Evolutionary conservation across 2,888 invertebrate species (phyloP).

Genomic region (Labia minor): DNA sequence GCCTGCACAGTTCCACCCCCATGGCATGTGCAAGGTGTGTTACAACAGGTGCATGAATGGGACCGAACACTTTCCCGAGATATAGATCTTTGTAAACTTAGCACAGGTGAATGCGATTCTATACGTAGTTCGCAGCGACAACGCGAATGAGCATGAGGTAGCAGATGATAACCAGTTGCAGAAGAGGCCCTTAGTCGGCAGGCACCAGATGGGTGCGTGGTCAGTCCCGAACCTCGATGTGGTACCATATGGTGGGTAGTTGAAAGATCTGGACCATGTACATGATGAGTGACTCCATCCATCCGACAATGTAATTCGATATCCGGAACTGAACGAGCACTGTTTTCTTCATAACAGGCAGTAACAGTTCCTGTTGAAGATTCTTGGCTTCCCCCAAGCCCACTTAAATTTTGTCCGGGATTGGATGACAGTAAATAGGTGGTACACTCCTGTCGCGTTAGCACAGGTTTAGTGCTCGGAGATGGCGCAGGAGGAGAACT

Average conservation of each 20-base stretch:
- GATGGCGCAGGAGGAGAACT: conserved; percentile 21
- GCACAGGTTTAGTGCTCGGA: conserved; percentile 57
- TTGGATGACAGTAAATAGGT: conserved; percentile 57
- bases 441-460: conserved; percentile 78
- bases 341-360: conserved; percentile 23
- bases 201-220: conserved; percentile 14
- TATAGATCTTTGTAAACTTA: conserved; percentile 57
- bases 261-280: conserved; percentile 36
- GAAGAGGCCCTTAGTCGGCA: conserved; percentile 38
- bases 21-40: conserved; percentile 22
- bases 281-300: conserved; percentile 40
- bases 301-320: conserved; percentile 67
- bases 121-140: conserved; percentile 59
- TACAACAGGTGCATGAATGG: conserved; percentile 20
- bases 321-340: conserved; percentile 65
- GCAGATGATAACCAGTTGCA: conserved; percentile 53
- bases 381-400: conserved; percentile 65
- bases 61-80: conserved; percentile 73
- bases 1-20: conserved; percentile 45
- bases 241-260: background rate
- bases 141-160: conserved; percentile 48
- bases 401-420: conserved; percentile 34
- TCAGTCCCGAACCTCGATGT: background rate
- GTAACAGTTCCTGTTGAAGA: conserved; percentile 18
- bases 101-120: conserved; percentile 68